Base-by-base conservation (phyloP, 2,888 invertebrate species). In the Eulithis testata region DNA sequence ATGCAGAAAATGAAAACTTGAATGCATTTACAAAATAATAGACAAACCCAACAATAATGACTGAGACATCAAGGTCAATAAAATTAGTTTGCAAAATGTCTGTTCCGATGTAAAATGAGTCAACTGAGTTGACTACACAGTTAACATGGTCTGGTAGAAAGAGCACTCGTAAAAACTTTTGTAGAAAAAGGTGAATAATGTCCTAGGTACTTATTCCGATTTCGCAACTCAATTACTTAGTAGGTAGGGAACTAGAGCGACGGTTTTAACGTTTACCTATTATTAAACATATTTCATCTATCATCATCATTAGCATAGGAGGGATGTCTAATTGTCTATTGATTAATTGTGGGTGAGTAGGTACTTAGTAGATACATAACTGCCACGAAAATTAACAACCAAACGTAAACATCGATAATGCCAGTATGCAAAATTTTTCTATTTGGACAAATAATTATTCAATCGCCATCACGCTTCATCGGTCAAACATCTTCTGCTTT, bases 51-150 rank as follows among this genome's bases (percentile, higher is more conserved):
- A 53, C 51, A 63, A 62, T 49, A 36, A 36, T 51, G 12, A 3
- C 31, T 47, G n/a, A 53, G 51, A 60, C 49, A 57, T 27, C 82
- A 85, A 86, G 85, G 88, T 79, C 82, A 82, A 83, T 79, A 77
- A 78, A 83, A 85, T 87, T 84, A 80, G 76, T 70, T 66, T 70
- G 74, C 64, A 74, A 6, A 73, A 72, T 69, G 73, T 71, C 68
- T 70, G 69, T 65, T 73, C 62, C 62, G 64, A 69, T 72, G 65
- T 71, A 52, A 68, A 73, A 74, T 77, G 75, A 77, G 61, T 78
- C 77, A 78, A 68, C 65, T 65, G 70, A 78, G 76, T 66, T 21
- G 21, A 21, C 21, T 21, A 21, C 74, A 73, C 69, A 73, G 43
- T 43, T 43, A 21, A 21, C 21, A 43, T 12, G 8, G 47, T 47